phyloP scores from a whole-genome alignment of 1,140 invertebrate genomes.

The Zaprionus tsacasi region DNA sequence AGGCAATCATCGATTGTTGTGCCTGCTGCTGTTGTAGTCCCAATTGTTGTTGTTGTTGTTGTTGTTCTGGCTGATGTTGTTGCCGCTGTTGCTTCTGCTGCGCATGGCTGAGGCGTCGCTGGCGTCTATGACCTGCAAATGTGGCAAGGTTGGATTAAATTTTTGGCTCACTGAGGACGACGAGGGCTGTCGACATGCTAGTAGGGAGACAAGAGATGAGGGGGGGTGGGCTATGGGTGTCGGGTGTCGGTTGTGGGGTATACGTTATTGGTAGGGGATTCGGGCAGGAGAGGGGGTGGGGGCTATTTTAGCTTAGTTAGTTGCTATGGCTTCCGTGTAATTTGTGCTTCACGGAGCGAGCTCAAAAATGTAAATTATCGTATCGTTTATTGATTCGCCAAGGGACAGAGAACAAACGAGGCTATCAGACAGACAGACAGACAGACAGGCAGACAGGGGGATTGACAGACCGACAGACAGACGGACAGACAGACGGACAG shows the following conservation, averaged over 20 bases:
- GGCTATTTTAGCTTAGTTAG: slow-evolving; percentile 31
- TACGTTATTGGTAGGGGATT: background rate
- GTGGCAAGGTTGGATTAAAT: slow-evolving; percentile 54
- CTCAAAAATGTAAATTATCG: slow-evolving; percentile 62
- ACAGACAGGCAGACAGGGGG: background rate
- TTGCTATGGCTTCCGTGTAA: slow-evolving; percentile 68
- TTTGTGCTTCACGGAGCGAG: slow-evolving; percentile 30
- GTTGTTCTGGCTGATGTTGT: slow-evolving; percentile 47
- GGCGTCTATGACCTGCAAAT: slow-evolving; percentile 62
- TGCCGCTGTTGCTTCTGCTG: slow-evolving; percentile 54
- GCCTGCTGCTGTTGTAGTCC: slow-evolving; percentile 22
- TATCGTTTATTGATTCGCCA: slow-evolving; percentile 64
- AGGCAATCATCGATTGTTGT: slow-evolving; percentile 70
- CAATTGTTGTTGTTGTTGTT: slow-evolving; percentile 28
- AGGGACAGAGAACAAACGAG: slow-evolving; percentile 5
- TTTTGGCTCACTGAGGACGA: slow-evolving; percentile 10
- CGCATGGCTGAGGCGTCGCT: slow-evolving; percentile 36
- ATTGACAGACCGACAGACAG: background rate
- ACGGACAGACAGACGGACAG: background rate
- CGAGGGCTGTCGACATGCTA: background rate
- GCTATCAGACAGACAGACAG: slow-evolving; percentile 12
- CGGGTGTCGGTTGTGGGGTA: background rate
- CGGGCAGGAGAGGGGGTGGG: background rate
- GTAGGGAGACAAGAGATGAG: background rate
- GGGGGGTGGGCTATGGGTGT: too few species aligned